These are phyloP conservation scores for Gisinianus flammeolus DNA, from an alignment of 2,888 invertebrate genomes.

Conservation along the genomic window DNA sequence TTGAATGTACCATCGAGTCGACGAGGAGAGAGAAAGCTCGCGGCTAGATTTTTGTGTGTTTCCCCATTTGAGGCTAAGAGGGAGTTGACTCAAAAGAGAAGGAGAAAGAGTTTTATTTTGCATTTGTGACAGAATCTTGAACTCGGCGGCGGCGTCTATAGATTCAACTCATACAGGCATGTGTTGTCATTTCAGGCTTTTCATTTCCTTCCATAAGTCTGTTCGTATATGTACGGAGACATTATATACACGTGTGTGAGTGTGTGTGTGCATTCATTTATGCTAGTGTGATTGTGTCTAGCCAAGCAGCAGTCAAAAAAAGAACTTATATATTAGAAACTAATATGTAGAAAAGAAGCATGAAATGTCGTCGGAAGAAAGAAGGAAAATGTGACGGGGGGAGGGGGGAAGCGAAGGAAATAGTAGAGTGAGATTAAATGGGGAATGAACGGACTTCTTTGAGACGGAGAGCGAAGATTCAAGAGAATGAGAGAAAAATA, in stretches of 20 bases:
- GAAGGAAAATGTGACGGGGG: neutral
- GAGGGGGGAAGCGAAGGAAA: neutral
- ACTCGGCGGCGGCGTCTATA: neutral
- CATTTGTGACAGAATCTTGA: slow-evolving; percentile 3
- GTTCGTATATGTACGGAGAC: too few relatives aligned
- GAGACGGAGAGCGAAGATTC: neutral
- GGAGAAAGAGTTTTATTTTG: slow-evolving; percentile 16
- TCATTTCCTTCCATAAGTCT: slow-evolving; percentile 1
- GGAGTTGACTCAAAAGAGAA: neutral
- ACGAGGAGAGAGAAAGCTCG: neutral
- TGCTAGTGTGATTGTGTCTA: neutral
- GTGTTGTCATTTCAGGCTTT: neutral
- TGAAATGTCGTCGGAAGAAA: slow-evolving; percentile 8
- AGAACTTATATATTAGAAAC: neutral
- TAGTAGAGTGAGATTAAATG: slow-evolving; percentile 19
- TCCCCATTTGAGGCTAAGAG: slow-evolving; percentile 12
- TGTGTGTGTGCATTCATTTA: neutral
- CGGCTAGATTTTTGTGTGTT: slow-evolving; percentile 3
- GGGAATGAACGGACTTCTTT: slow-evolving; percentile 12
- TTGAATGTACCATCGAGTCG: neutral
- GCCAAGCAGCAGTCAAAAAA: neutral
- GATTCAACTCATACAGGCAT: neutral
- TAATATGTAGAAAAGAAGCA: slow-evolving; percentile 1
- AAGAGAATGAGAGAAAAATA: neutral
- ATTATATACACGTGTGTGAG: too few relatives aligned